These are phyloP conservation scores for Acrocephalus kingi DNA, from an alignment of 2,113 vertebrate species.

Conservation along the genomic window DNA sequence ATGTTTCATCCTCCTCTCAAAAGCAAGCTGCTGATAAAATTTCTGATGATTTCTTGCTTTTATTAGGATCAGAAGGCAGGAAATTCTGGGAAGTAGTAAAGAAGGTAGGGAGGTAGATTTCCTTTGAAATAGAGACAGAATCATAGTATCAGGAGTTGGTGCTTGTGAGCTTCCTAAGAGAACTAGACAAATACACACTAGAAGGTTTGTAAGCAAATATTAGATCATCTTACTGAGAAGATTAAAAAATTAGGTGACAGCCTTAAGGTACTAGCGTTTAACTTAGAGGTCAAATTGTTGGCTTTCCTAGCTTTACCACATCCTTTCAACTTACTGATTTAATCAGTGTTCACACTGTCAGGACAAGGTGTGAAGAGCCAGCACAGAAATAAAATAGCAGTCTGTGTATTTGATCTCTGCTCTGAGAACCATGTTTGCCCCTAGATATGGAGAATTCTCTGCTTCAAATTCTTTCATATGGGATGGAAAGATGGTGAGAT, in stretches of 20 bases:
- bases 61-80: not conserved
- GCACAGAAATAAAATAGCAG: not conserved
- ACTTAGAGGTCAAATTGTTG: not conserved
- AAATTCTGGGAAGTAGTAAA: not conserved
- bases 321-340: not conserved
- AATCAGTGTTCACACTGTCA: not conserved
- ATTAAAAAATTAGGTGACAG: conserved; percentile 5
- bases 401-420: not conserved
- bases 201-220: not conserved
- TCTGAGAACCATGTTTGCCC: not conserved
- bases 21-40: not conserved
- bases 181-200: not conserved
- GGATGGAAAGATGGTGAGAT: not conserved
- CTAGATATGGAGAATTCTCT: not conserved
- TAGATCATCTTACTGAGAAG: not conserved
- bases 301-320: not conserved
- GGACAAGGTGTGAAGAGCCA: not conserved
- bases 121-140: not conserved
- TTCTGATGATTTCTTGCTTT: not conserved
- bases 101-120: not conserved
- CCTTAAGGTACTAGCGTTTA: not conserved
- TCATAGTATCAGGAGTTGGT: not conserved
- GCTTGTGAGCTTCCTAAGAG: not conserved
- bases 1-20: not conserved
- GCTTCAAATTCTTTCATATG: not conserved